Conservation (phyloP, 2,113 vertebrate species). For the Podarcis cretensis region DNA sequence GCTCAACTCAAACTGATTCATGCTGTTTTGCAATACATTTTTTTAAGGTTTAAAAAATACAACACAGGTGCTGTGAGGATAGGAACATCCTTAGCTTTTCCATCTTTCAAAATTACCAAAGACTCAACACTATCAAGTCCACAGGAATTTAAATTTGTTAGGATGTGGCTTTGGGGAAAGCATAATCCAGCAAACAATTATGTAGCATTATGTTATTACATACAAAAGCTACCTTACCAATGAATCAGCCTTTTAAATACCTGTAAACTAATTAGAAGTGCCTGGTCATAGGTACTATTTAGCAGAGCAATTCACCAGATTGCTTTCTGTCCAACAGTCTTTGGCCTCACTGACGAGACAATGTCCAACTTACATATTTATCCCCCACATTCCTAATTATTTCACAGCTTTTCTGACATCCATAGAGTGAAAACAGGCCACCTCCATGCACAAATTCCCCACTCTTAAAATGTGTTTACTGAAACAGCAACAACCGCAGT, state of each 20-base stretch:
- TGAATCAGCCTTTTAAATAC: not conserved
- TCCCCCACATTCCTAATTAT: not conserved
- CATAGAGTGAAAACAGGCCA: not conserved
- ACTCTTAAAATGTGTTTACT: not conserved
- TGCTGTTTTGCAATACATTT: conserved; percentile 34
- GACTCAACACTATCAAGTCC: conserved; percentile 38
- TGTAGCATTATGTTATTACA: conserved; percentile 6
- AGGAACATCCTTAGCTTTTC: conserved; percentile 28
- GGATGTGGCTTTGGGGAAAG: conserved; percentile 51
- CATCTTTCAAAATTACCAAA: conserved; percentile 45
- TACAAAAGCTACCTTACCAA: not conserved
- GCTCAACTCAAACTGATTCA: not conserved
- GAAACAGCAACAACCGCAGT: not conserved
- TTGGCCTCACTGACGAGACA: not conserved
- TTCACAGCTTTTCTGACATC: not conserved
- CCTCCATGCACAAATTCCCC: not conserved
- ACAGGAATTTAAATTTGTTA: conserved; percentile 50
- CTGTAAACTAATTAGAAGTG: not conserved
- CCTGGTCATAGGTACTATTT: conserved; percentile 5
- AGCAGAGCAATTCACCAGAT: not conserved
- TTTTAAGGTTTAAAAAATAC: conserved; percentile 10
- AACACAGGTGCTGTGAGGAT: not conserved
- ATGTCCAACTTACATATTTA: not conserved
- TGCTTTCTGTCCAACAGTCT: not conserved
- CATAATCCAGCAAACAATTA: conserved; percentile 23